These are phyloP conservation scores for Rhagonycha fulva DNA, from an alignment of 2,888 invertebrate genomes.

Conservation along the genomic window DNA sequence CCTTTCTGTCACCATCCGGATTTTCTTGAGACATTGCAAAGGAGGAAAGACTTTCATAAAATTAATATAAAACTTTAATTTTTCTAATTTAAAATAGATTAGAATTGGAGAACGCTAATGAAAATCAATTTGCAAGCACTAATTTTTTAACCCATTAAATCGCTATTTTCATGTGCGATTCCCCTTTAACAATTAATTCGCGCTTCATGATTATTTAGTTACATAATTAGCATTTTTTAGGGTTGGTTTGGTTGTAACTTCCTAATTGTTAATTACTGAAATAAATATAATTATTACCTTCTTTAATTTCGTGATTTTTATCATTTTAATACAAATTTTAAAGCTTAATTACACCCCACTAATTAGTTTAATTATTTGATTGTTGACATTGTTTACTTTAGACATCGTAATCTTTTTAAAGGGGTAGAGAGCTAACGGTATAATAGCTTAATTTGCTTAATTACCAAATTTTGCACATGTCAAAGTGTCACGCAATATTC, in stretches of 20 bases:
- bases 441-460: neutral
- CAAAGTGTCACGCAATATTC: neutral
- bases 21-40: neutral
- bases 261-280: neutral
- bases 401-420: neutral
- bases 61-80: neutral
- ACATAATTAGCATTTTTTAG: neutral
- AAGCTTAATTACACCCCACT: neutral
- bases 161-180: neutral
- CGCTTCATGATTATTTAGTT: neutral
- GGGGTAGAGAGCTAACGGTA: neutral
- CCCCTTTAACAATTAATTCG: neutral
- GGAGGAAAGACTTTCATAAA: neutral
- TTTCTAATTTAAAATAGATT: no score
- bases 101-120: no score
- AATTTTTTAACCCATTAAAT: neutral
- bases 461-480: neutral
- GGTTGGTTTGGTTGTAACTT: neutral
- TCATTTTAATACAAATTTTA: neutral
- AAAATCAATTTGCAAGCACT: no score
- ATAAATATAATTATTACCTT: neutral
- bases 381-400: neutral
- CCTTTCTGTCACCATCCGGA: slow-evolving; percentile 1
- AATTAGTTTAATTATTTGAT: neutral
- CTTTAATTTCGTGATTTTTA: neutral